A percentile compares a stretch with the other conserved stretches of the same genome.
Evolutionary conservation across 1,140 invertebrate species (phyloP).

Genomic region (Archivesica marissinica): DNA sequence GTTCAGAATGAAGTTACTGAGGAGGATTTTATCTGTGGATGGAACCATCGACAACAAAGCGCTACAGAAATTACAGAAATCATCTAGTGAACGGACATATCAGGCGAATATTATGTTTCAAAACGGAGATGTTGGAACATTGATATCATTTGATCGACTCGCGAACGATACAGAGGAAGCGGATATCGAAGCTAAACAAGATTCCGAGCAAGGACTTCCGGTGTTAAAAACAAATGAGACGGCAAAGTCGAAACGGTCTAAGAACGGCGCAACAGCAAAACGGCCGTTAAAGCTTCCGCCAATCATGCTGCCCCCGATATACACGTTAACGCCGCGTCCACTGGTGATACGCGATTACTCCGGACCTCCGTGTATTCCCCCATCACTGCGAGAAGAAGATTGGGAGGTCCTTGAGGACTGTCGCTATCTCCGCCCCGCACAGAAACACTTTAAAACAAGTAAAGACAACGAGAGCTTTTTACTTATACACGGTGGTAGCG

Average conservation of each 20-base stretch:
- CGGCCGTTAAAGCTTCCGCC: slow-evolving; percentile 51
- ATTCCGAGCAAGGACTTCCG: slow-evolving; percentile 10
- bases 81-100: slow-evolving; percentile 51
- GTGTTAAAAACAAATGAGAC: not conserved
- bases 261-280: slow-evolving; percentile 10
- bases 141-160: slow-evolving; percentile 50
- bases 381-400: slow-evolving; percentile 15
- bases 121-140: slow-evolving; percentile 54
- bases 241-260: not conserved
- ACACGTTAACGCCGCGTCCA: slow-evolving; percentile 45
- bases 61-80: slow-evolving; percentile 47
- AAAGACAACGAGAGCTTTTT: slow-evolving; percentile 45
- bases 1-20: slow-evolving; percentile 57
- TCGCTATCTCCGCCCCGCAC: slow-evolving; percentile 45
- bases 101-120: slow-evolving; percentile 57
- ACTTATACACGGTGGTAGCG: not conserved
- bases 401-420: slow-evolving; percentile 57
- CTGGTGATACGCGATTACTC: slow-evolving; percentile 36
- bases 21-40: slow-evolving; percentile 55
- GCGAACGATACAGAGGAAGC: not conserved
- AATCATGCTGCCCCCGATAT: slow-evolving; percentile 52
- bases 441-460: slow-evolving; percentile 43
- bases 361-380: not conserved
- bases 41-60: slow-evolving; percentile 57
- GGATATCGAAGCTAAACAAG: not conserved